Conservation (phyloP, 1,140 invertebrate genomes). For the Aphis gossypii region DNA sequence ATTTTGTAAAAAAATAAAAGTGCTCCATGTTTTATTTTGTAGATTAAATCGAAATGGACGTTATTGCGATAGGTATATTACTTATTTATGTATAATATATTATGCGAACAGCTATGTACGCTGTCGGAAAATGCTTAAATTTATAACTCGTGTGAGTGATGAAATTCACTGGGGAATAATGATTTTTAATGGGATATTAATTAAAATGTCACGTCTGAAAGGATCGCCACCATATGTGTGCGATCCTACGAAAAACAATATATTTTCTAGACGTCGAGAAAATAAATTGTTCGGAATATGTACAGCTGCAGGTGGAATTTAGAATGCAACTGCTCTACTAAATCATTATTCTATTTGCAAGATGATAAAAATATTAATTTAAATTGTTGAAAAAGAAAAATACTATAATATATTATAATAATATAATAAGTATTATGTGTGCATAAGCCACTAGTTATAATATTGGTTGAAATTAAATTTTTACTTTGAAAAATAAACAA, state of each 20-base stretch:
- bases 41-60: background rate
- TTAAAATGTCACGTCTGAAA: background rate
- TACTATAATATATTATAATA: background rate
- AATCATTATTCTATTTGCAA: background rate
- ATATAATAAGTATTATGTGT: background rate
- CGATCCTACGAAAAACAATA: background rate
- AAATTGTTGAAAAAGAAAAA: background rate
- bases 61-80: background rate
- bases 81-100: background rate
- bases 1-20: background rate
- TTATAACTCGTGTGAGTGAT: background rate
- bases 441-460: background rate
- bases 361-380: background rate
- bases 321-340: background rate
- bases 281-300: background rate
- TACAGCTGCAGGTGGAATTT: background rate
- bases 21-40: background rate
- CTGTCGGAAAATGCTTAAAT: background rate
- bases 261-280: background rate
- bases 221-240: background rate
- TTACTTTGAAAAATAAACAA: background rate
- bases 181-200: background rate
- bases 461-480: background rate
- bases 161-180: slow-evolving; percentile 4
- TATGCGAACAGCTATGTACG: background rate